These are phyloP conservation scores for Trachops cirrhosus DNA, from an alignment of 2,797 vertebrate species.

Conservation along the genomic window DNA sequence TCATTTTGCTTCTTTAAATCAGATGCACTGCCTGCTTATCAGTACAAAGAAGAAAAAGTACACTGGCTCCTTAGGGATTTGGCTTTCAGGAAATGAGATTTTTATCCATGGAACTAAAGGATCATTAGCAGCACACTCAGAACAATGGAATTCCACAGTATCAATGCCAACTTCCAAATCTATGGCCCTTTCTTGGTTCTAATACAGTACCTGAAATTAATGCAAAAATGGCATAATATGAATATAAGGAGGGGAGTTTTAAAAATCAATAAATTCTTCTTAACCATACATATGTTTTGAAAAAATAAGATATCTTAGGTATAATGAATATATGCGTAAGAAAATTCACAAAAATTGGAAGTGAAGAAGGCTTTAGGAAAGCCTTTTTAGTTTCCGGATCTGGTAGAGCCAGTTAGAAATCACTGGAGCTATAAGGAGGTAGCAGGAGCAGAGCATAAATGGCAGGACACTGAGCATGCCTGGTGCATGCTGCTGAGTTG, in stretches of 20 bases:
- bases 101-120: slow-evolving; percentile 68
- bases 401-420: background rate
- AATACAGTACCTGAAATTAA: background rate
- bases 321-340: background rate
- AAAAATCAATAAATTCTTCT: background rate
- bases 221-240: background rate
- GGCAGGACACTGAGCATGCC: background rate
- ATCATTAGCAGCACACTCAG: slow-evolving; percentile 63
- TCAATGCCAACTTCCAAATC: slow-evolving; percentile 45
- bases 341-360: background rate
- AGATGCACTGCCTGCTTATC: slow-evolving; percentile 68
- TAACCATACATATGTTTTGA: background rate
- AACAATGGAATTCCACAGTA: slow-evolving; percentile 74
- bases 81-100: slow-evolving; percentile 74
- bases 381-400: background rate
- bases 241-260: background rate
- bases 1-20: slow-evolving; percentile 71
- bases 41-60: slow-evolving; percentile 66
- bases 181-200: background rate
- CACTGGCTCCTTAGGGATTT: slow-evolving; percentile 66
- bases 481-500: background rate
- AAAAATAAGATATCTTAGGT: background rate
- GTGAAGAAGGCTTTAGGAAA: background rate
- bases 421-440: background rate
- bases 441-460: background rate